Conservation (phyloP, 2,113 vertebrate species). For the Himantopus leucocephalus region DNA sequence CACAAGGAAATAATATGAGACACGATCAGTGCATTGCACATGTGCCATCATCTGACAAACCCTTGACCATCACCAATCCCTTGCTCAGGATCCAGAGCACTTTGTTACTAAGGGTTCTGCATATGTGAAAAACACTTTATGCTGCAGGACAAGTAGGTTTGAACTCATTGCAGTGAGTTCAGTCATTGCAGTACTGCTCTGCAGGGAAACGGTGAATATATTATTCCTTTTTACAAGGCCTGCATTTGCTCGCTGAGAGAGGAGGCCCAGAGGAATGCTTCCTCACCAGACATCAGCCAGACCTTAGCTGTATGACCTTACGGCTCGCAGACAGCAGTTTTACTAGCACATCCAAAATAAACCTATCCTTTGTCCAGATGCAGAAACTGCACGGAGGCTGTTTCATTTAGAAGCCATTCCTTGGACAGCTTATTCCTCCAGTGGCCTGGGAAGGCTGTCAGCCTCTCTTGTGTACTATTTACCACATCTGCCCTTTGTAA, state of each 20-base stretch:
- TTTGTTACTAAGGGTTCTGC: not conserved
- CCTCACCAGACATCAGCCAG: conserved; percentile 40
- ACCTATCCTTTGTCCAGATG: conserved; percentile 22
- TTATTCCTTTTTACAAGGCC: conserved; percentile 21
- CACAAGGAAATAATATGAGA: not conserved
- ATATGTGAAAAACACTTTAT: not conserved
- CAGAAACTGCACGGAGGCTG: conserved; percentile 23
- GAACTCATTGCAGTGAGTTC: not conserved
- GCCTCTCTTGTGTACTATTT: conserved; percentile 13
- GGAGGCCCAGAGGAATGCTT: conserved; percentile 29
- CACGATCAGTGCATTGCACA: not conserved
- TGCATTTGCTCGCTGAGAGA: not conserved
- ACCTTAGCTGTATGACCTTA: conserved; percentile 23
- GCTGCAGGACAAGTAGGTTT: not conserved
- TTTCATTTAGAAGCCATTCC: conserved; percentile 42
- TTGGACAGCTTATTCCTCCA: conserved; percentile 32
- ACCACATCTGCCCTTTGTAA: conserved; percentile 36
- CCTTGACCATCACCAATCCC: not conserved
- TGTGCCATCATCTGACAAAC: not conserved
- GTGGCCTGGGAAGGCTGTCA: conserved; percentile 25
- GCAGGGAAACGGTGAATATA: not conserved
- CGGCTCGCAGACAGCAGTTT: conserved; percentile 6
- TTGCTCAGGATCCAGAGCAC: not conserved
- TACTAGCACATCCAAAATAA: conserved; percentile 56
- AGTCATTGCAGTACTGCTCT: not conserved